Evolutionary conservation across 2,113 vertebrate species (phyloP), one percentile per base, ranked within the genome.

Genomic region (Antechinus flavipes): DNA sequence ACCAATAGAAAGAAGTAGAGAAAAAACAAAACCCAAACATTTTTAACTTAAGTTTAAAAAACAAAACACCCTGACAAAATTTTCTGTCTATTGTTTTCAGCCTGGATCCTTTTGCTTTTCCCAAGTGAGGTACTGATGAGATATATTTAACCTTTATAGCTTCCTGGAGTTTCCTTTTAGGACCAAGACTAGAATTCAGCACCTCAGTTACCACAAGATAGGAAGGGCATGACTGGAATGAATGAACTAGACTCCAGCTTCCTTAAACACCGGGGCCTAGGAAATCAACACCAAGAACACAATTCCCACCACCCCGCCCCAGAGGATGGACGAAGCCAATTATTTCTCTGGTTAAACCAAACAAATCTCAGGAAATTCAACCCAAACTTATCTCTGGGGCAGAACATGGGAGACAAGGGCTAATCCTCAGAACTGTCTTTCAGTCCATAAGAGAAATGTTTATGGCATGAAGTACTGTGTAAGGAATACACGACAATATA

Each of bases 401-500:
- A 35, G 47, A 58, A 89, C 42, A 27, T 0, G 56, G 97, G 95
- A 95, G 95, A 90, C 93, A 91, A 89, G 96, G 94, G 97, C 95
- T 92, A 91, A 97, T 97, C 95, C 94, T 95, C 93, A 93, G 97
- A 96, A 97, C 68, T 53, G 89, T 97, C 93, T 47, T 97, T 97
- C 96, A 97, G 98, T 97, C 98, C 97, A 98, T 98, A 98, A 97
- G 93, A 98, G 98, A 98, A 98, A 98, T 98, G 97, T 98, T 99
- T 98, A 98, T 98, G 98, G 98, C 97, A 98, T 97, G 98, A 98
- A 98, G 98, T 97, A 98, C 98, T 98, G 98, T 98, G 98, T 98
- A 98, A 99, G 98, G 98, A 98, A 98, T 98, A 98, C 98, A 96
- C 95, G 90, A 98, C 98, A 98, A 98, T 98, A 98, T 98, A 98